Evolutionary conservation across 2,888 invertebrate genomes (phyloP).

Genomic region (Zygogramma bicolorata): DNA sequence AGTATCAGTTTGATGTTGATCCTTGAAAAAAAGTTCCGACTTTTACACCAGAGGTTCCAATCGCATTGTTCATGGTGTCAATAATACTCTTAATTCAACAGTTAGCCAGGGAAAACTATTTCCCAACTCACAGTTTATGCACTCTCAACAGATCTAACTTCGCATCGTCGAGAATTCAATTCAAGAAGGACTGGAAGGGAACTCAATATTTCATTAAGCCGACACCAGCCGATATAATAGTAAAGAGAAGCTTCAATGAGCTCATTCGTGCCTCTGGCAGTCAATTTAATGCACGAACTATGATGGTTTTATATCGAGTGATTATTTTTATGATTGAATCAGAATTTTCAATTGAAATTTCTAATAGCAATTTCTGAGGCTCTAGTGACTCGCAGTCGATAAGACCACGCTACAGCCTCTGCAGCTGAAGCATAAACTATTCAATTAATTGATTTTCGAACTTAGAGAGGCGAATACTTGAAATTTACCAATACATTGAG

Average conservation of each 20-base stretch:
- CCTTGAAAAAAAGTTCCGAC: no score
- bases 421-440: not conserved
- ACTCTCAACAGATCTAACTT: no score
- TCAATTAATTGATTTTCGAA: no score
- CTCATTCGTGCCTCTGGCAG: slow-evolving; percentile 23
- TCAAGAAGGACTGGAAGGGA: not conserved
- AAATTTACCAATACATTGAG: no score
- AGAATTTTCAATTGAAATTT: slow-evolving; percentile 26
- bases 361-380: not conserved
- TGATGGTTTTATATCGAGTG: slow-evolving; percentile 23
- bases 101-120: no score
- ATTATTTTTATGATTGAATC: slow-evolving; percentile 31
- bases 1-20: no score
- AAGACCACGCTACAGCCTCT: not conserved
- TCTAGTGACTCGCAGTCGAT: not conserved
- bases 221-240: not conserved
- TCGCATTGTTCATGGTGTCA: no score
- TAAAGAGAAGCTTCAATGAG: slow-evolving; percentile 9
- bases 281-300: slow-evolving; percentile 24
- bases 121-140: no score
- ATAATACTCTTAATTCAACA: no score
- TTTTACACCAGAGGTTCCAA: no score
- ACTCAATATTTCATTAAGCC: slow-evolving; percentile 2
- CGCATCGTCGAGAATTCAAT: no score
- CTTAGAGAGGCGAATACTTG: no score